Conservation (phyloP, 2,113 vertebrate species). For the Caloenas nicobarica region DNA sequence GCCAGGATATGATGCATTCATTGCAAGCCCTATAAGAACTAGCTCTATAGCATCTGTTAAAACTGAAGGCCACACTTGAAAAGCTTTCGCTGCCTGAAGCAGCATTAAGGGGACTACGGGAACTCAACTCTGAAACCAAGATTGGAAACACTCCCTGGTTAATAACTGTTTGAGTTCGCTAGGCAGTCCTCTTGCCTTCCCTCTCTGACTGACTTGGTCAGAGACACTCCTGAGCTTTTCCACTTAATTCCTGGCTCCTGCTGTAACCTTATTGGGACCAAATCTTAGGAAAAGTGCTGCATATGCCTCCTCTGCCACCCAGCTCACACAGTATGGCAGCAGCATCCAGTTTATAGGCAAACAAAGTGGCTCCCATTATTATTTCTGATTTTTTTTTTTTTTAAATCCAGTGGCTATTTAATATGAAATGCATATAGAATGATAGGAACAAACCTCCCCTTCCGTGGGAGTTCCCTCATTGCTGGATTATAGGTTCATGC, state of each 20-base stretch:
- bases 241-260: neutral
- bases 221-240: neutral
- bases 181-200: neutral
- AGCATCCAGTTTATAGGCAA: neutral
- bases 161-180: neutral
- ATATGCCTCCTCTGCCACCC: neutral
- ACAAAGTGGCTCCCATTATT: neutral
- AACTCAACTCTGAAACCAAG: neutral
- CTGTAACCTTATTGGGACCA: neutral
- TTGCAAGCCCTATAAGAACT: neutral
- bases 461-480: neutral
- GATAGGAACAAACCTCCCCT: neutral
- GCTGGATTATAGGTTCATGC: neutral
- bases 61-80: neutral
- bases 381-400: neutral
- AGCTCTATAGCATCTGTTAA: neutral
- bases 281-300: neutral
- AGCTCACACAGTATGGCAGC: neutral
- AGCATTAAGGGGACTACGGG: neutral
- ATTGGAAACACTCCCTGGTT: neutral
- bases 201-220: neutral
- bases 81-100: neutral
- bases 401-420: neutral
- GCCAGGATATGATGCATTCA: neutral
- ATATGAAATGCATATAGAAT: neutral